Percentiles rank a stretch among this genome's conserved stretches.
These are phyloP conservation scores for Enteromius mattozi DNA, from an alignment of 2,797 vertebrate genomes.

Conservation along the genomic window DNA sequence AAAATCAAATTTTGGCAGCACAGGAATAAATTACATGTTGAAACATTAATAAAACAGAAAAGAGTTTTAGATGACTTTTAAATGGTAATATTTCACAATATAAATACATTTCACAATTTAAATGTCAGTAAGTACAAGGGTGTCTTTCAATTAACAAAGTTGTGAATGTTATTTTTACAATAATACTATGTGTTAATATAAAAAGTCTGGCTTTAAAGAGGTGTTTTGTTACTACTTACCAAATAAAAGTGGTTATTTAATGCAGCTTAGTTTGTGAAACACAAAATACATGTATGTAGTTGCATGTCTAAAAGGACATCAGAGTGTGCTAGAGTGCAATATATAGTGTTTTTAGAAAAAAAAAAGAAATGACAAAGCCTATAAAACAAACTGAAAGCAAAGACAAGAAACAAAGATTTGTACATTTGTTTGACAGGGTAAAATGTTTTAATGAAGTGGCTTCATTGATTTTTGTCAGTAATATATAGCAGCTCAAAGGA, in stretches of 20 bases:
- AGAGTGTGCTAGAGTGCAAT: background rate
- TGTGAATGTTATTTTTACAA: background rate
- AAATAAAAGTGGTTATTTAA: constrained; percentile 1
- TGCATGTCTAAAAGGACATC: background rate
- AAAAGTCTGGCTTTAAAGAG: background rate
- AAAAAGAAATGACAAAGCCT: background rate
- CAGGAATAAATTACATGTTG: background rate
- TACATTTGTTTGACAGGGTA: background rate
- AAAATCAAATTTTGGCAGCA: background rate
- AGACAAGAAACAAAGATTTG: background rate
- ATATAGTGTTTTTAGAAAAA: background rate
- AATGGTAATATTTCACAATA: background rate
- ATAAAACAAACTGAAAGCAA: constrained; percentile 21
- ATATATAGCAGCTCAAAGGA: constrained; percentile 8
- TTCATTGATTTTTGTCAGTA: background rate
- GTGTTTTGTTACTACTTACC: background rate
- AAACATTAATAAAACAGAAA: background rate
- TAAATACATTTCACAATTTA: too few species aligned
- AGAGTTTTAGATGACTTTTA: background rate
- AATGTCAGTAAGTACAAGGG: background rate
- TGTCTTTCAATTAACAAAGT: background rate
- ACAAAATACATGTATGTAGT: background rate
- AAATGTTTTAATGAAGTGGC: constrained; percentile 23
- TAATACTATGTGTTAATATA: background rate
- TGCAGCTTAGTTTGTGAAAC: background rate